phyloP scores from a whole-genome alignment of 2,888 invertebrate species.

The Leptura quadrifasciata region DNA sequence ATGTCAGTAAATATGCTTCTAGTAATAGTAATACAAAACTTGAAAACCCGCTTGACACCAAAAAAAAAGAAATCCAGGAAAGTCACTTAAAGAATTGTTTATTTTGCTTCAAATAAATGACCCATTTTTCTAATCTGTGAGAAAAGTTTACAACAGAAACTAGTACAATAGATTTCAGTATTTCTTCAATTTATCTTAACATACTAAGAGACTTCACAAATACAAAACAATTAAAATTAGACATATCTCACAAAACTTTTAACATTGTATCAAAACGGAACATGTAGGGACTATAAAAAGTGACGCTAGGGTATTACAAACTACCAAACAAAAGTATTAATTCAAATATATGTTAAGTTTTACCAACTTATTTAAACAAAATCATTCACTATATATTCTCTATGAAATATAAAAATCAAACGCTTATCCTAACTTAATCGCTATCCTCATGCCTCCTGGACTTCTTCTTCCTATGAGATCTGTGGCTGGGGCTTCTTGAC shows the following conservation, averaged over 20 bases:
- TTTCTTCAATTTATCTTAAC: neutral
- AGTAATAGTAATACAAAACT: too few species aligned
- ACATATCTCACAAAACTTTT: too few species aligned
- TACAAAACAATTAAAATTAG: neutral
- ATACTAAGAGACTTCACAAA: neutral
- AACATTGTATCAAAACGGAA: too few species aligned
- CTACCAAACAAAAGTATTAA: neutral
- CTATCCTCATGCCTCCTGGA: constrained; percentile 84
- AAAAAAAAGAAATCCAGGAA: neutral
- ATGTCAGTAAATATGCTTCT: too few species aligned
- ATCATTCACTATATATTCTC: constrained; percentile 5
- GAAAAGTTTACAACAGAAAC: neutral
- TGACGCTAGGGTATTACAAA: neutral
- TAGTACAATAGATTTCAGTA: neutral
- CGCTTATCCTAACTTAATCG: constrained; percentile 70
- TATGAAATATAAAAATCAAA: constrained; percentile 30
- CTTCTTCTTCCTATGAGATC: constrained; percentile 79
- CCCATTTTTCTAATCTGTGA: neutral
- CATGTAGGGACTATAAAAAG: neutral
- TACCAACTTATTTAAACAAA: constrained; percentile 38
- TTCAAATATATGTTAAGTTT: constrained; percentile 25
- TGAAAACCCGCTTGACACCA: neutral
- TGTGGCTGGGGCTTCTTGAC: constrained; percentile 82
- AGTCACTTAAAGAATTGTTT: neutral
- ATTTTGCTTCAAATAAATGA: neutral